A percentile compares a stretch with the other conserved stretches of the same genome.
These are phyloP conservation scores for Megaceryle alcyon DNA, from an alignment of 2,797 vertebrate genomes.

Conservation along the genomic window DNA sequence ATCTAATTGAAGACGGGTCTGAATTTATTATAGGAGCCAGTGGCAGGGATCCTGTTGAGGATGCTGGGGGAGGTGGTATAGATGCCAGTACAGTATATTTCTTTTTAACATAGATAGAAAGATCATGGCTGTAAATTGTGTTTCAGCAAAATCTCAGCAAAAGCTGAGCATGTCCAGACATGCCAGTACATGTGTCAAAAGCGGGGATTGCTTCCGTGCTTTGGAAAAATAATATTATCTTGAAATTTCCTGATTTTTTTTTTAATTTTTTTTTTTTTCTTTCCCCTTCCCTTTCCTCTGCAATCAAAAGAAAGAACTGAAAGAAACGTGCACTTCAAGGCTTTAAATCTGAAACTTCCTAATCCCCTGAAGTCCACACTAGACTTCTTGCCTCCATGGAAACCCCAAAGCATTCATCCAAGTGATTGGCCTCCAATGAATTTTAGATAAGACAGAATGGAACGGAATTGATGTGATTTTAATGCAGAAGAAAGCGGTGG, in stretches of 20 bases:
- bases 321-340: constrained; percentile 95
- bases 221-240: constrained; percentile 82
- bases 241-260: constrained; percentile 66
- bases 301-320: constrained; percentile 89
- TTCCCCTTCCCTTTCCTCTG: constrained; percentile 51
- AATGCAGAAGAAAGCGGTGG: constrained; percentile 99
- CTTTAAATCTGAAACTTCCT: constrained; percentile 99
- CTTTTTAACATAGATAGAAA: background rate
- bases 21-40: constrained; percentile 80
- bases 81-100: constrained; percentile 72
- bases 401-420: constrained; percentile 98
- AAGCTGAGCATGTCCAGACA: accelerated
- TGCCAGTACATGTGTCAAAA: accelerated
- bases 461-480: constrained; percentile 99
- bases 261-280: background rate
- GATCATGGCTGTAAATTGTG: background rate
- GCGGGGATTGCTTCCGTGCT: constrained; percentile 54
- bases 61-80: constrained; percentile 57
- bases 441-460: constrained; percentile 99
- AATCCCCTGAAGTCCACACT: constrained; percentile 98
- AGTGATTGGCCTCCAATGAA: constrained; percentile 99
- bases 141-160: background rate
- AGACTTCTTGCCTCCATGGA: constrained; percentile 99
- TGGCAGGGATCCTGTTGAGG: constrained; percentile 59
- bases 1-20: constrained; percentile 76